phyloP scores from a whole-genome alignment of 2,888 invertebrate species.

The Hydrotaea diabolus region DNA sequence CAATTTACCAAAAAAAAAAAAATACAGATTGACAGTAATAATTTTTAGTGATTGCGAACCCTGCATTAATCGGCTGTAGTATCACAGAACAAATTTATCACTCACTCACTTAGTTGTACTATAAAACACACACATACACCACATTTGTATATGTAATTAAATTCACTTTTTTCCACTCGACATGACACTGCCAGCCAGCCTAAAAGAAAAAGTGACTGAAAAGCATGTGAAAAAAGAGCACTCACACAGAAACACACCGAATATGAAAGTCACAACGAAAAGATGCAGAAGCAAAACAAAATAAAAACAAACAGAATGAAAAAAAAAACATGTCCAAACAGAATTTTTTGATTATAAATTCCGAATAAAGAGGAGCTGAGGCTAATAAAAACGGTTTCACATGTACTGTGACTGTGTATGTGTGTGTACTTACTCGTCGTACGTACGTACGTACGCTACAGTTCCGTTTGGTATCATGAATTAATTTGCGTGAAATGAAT shows the following conservation, averaged over 20 bases:
- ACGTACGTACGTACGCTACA: no score
- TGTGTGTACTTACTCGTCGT: no score
- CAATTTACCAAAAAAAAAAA: no score
- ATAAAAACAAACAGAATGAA: neutral
- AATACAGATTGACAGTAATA: no score
- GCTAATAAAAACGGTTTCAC: slow-evolving; percentile 13
- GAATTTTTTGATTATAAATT: slow-evolving; percentile 18
- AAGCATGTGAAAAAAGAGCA: neutral
- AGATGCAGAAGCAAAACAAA: no score
- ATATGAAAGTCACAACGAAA: neutral
- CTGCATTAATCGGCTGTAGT: neutral
- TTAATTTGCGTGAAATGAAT: slow-evolving; percentile 29
- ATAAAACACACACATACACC: neutral
- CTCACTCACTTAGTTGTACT: neutral
- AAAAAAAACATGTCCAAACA: neutral
- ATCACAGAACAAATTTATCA: neutral
- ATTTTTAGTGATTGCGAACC: no score
- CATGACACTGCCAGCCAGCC: neutral
- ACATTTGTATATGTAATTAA: neutral
- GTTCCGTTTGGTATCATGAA: slow-evolving; percentile 17
- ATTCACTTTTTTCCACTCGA: slow-evolving; percentile 1
- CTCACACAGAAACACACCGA: neutral
- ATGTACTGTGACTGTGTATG: neutral
- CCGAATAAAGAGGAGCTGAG: neutral
- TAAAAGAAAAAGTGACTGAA: neutral